Evolutionary conservation across 35 echinoderm and acorn worm genomes (phyloP).

Genomic region (Amphiura filiformis): DNA sequence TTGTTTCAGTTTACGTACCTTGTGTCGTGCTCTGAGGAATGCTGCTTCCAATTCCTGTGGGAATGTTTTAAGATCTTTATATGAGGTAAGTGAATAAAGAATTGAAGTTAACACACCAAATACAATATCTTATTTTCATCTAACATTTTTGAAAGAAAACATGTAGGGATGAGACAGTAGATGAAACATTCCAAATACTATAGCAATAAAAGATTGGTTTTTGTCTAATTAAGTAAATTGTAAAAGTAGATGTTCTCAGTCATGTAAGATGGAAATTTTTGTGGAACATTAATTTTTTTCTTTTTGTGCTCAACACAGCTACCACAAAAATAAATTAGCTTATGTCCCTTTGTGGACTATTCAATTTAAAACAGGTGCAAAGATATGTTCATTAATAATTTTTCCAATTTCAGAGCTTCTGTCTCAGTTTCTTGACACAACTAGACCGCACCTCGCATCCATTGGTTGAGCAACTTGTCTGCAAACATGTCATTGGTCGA

Average conservation of each 20-base stretch:
- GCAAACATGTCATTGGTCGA: conserved; percentile 74
- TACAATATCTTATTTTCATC: no score
- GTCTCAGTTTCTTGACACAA: conserved; percentile 89
- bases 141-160: no score
- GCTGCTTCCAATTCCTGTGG: conserved; percentile 83
- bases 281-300: no score
- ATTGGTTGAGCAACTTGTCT: conserved; percentile 77
- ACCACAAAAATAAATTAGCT: no score
- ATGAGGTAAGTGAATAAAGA: conserved; percentile 97
- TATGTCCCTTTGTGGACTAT: neutral
- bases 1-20: conserved; percentile 72
- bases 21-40: conserved; percentile 82
- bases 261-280: no score
- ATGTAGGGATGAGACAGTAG: no score
- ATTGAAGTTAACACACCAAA: no score
- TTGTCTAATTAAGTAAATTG: neutral
- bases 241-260: neutral
- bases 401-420: conserved; percentile 73
- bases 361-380: neutral
- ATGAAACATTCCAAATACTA: neutral
- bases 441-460: conserved; percentile 92
- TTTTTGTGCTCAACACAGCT: no score
- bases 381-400: neutral
- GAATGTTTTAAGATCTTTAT: conserved; percentile 72
- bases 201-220: neutral